A percentile compares a stretch with the other conserved stretches of the same genome.
Evolutionary conservation across 2,113 vertebrate species (phyloP).

Genomic region (Leptobrachium ailaonicum): DNA sequence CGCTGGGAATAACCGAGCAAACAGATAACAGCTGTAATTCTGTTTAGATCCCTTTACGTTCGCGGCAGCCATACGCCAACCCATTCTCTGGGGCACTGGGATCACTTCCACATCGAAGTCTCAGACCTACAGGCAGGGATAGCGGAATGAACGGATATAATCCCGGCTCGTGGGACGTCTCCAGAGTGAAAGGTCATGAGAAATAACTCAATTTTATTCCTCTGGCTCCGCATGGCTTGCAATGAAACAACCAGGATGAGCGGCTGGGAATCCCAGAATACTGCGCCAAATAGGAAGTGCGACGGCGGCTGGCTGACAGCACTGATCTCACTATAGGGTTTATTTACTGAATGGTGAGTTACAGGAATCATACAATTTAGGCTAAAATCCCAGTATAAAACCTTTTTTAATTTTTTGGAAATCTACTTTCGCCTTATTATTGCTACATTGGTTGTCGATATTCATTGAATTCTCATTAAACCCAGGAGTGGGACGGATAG

Average conservation of each 20-base stretch:
- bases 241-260: constrained; percentile 12
- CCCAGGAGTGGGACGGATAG: too few relatives aligned
- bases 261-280: constrained; percentile 32
- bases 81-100: background rate
- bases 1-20: too few relatives aligned
- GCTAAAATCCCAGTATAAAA: too few relatives aligned
- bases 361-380: background rate
- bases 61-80: background rate
- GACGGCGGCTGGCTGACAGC: background rate
- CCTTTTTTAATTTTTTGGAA: too few relatives aligned
- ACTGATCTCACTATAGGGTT: background rate
- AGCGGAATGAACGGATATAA: constrained; percentile 13
- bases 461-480: too few relatives aligned
- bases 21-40: too few relatives aligned
- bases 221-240: constrained; percentile 22
- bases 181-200: constrained; percentile 43
- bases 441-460: too few relatives aligned
- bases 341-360: background rate
- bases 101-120: constrained; percentile 19
- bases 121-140: constrained; percentile 16
- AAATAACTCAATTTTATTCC: constrained; percentile 36
- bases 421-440: too few relatives aligned
- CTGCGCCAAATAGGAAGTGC: constrained; percentile 1
- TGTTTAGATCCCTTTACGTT: background rate
- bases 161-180: constrained; percentile 11